Base-by-base conservation (phyloP, 2,888 invertebrate genomes). In the Peribatodes rhomboidaria region DNA sequence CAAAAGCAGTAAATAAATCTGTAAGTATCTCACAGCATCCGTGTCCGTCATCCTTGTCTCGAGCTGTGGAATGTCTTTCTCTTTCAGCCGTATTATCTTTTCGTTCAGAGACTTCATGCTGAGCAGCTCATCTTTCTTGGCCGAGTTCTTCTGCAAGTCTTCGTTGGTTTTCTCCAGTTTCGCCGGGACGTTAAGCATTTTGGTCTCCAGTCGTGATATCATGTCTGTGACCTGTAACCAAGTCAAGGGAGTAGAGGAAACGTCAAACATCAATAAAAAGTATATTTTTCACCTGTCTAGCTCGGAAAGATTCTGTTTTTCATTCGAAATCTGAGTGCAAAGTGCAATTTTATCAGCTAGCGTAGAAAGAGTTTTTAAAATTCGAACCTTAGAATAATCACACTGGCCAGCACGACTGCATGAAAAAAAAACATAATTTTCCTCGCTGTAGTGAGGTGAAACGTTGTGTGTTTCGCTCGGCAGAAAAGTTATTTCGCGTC, bases 71-170 rank as follows among this genome's bases (percentile, higher is more conserved):
- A 97, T 94, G 64, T 96, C 96, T 8, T 84, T 90, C 31, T 94
- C 91, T 69, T 95, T 95, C 16, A 97, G 86, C 0, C 88, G 83
- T 20, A 90, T 86, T 11, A 96, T 94, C 74, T 95, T 95, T 11
- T 96, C 95, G 69, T 95, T 95, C 0, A 95, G 82, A 1, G 96
- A 95, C 83, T 95, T 96, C 75, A 97, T 87, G 72, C 95, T 94
- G 50, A 97, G 88, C 50, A 98, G 84, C 63, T 94, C 94, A 67
- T 96, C 95, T 76, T 96, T 96, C 76, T 95, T 94, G 1, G 93
- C 89, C 47, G 96, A 95, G 62, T 95, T 93, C n/a, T 85, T 87
- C 73, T 95, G 95, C 1, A 98, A 80, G 53, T 95, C 93, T 56
- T 89, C 92, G 47, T 96, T 95, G 0, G 95, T 94, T 50, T 94